These are phyloP conservation scores for Chrysolina americana DNA, from an alignment of 2,888 invertebrate species.

Conservation along the genomic window DNA sequence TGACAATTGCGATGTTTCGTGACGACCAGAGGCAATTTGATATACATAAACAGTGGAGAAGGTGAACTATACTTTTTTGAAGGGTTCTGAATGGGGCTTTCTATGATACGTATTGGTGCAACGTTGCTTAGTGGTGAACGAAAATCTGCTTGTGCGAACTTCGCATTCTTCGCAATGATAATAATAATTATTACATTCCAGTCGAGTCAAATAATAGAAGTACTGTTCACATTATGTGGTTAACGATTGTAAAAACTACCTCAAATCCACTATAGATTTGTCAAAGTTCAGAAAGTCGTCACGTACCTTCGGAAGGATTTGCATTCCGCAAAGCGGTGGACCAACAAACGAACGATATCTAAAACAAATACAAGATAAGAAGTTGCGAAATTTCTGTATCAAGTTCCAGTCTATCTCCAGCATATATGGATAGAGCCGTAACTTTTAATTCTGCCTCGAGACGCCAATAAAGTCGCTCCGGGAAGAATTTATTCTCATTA, in stretches of 20 bases:
- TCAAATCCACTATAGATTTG: no score
- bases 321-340: slow-evolving; percentile 5
- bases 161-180: no score
- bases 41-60: no score
- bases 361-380: background rate
- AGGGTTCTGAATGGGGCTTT: no score
- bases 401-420: slow-evolving; percentile 4
- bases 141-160: no score
- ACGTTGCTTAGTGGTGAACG: no score
- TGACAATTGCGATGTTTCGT: no score
- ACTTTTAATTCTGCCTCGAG: slow-evolving; percentile 19
- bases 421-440: slow-evolving; percentile 31
- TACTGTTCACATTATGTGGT: background rate
- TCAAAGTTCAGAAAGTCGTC: background rate
- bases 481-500: slow-evolving; percentile 30
- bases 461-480: slow-evolving; percentile 26
- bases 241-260: background rate
- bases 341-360: slow-evolving; percentile 18
- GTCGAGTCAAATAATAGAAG: no score
- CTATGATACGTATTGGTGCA: no score
- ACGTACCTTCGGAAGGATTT: background rate
- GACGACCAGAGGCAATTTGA: no score
- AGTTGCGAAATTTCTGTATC: slow-evolving; percentile 24
- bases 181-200: no score
- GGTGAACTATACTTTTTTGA: no score